Evolutionary conservation across 2,113 vertebrate species (phyloP), one percentile per base, ranked within the genome.

Genomic region (Canis aureus): DNA sequence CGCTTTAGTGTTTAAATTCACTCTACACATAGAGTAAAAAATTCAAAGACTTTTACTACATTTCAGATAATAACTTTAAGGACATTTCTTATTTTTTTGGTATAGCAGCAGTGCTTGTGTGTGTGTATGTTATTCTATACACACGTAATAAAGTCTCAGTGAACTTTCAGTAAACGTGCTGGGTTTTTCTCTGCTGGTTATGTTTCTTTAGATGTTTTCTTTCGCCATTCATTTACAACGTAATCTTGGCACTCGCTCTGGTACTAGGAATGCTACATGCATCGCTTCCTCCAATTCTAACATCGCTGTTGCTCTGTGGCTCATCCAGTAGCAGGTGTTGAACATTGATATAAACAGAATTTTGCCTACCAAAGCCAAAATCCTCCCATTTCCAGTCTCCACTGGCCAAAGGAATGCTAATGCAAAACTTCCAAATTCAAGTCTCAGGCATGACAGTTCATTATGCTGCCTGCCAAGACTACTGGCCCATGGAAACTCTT

Each of bases 401-500:
- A 9, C 0, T 95, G 88, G 81, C 78, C 96, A 66, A 2, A 74
- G 59, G 78, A 60, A 76, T 7, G 17, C 69, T 23, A 71, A 62
- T 86, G 79, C 93, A 95, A 98, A 92, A 96, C 95, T 97, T 97
- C 74, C 78, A 93, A 57, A 80, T 95, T 97, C 32, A 11, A 80
- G 55, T 95, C 2, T 2, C 79, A 93, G 23, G 64, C 90, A 27
- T 93, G 84, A 95, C 92, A 85, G 59, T 95, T 98, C 35, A 80
- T 97, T 76, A 8, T 84, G 35, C 87, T 84, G n/a, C 79, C 91
- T 98, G 93, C 98, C 96, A 95, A 76, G 96, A 91, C 79, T 96
- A 73, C 43, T 97, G 76, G 89, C 95, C 95, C 66, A 64, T 74
- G 53, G 59, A 76, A 32, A 93, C 38, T 32, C 92, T 87, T 79